Evolutionary conservation across 2,888 invertebrate species (phyloP).

Genomic region (Cheilosia urbana): DNA sequence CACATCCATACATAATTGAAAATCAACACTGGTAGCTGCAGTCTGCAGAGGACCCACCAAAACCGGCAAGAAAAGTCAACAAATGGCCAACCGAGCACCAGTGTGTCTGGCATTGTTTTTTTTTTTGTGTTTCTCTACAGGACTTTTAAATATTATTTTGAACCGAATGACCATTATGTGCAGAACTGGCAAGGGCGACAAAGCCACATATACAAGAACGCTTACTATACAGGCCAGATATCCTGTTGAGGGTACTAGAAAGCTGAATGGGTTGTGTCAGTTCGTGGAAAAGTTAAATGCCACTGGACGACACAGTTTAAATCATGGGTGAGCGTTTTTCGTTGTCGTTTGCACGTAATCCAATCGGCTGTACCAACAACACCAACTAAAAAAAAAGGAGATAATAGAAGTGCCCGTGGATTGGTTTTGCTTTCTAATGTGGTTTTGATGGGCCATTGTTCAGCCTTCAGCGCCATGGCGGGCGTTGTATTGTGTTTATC

Average conservation of each 20-base stretch:
- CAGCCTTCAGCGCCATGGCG: not conserved
- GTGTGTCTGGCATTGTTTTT: not conserved
- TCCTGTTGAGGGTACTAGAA: conserved; percentile 30
- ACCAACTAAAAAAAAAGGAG: not conserved
- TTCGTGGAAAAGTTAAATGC: conserved; percentile 42
- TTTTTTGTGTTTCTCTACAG: conserved; percentile 24
- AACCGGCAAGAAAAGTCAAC: not conserved
- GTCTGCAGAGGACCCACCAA: not conserved
- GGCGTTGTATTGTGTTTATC: no score
- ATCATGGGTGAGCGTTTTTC: conserved; percentile 11
- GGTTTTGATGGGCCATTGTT: not conserved
- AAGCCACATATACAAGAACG: conserved; percentile 12
- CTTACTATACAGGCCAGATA: conserved; percentile 2
- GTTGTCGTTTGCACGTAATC: conserved; percentile 23
- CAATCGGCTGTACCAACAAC: conserved; percentile 2
- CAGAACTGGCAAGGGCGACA: not conserved
- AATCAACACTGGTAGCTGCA: no score
- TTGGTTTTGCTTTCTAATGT: not conserved
- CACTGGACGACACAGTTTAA: conserved; percentile 34
- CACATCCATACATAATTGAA: no score
- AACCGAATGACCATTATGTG: conserved; percentile 25
- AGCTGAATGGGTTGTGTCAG: conserved; percentile 29
- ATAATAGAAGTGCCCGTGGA: not conserved
- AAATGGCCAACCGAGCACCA: conserved; percentile 38
- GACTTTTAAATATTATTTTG: conserved; percentile 45